Evolutionary conservation across 2,888 invertebrate genomes (phyloP).

Genomic region (Athalia cordata): DNA sequence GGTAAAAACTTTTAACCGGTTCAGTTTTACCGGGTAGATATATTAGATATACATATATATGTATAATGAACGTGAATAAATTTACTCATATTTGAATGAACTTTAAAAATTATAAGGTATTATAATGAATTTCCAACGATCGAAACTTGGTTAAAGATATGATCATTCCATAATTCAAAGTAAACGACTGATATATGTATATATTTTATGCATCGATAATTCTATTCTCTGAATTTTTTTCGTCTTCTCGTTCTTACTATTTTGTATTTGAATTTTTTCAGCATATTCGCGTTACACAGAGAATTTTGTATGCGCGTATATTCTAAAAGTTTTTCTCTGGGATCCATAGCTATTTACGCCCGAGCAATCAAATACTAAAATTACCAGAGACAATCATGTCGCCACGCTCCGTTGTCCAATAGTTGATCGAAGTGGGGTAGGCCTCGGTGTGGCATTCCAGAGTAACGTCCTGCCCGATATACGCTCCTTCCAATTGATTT

Average conservation of each 20-base stretch:
- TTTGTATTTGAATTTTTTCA: not conserved
- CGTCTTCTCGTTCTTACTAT: not conserved
- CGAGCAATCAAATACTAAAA: constrained; percentile 54
- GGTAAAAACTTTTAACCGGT: constrained; percentile 24
- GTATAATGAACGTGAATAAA: constrained; percentile 12
- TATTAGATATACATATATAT: not conserved
- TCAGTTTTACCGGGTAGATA: not conserved
- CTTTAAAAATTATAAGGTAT: constrained; percentile 20
- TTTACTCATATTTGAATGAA: constrained; percentile 30
- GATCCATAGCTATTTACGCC: not conserved
- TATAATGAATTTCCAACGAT: constrained; percentile 16
- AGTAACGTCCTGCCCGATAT: constrained; percentile 90
- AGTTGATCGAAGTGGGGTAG: constrained; percentile 94
- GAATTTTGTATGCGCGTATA: no score
- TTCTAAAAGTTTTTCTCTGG: not conserved
- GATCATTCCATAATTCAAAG: not conserved
- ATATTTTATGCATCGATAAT: not conserved
- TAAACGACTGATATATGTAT: not conserved
- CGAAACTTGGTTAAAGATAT: constrained; percentile 13
- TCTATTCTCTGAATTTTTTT: not conserved
- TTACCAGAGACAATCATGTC: constrained; percentile 96
- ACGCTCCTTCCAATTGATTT: constrained; percentile 93
- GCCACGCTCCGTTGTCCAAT: constrained; percentile 93
- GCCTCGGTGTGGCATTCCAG: constrained; percentile 94
- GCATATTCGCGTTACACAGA: no score